Conservation (phyloP, 1,140 invertebrate genomes). For the Saccostrea glomerata region DNA sequence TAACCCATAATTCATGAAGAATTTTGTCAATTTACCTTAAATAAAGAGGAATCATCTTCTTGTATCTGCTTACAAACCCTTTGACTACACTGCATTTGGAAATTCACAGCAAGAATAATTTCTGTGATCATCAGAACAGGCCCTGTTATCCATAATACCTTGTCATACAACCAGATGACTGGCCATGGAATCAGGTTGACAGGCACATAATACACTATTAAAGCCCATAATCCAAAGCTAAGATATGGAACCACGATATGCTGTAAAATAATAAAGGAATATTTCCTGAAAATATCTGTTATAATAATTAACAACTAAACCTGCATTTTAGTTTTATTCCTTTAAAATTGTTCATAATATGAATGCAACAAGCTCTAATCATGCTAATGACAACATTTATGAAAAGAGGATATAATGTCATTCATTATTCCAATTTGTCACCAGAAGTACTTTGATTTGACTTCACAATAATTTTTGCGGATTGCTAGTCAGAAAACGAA, state of each 20-base stretch:
- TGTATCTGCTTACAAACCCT: constrained; percentile 56
- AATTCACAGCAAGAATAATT: constrained; percentile 60
- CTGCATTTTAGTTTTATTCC: too few species aligned
- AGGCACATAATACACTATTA: constrained; percentile 57
- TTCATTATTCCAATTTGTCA: too few species aligned
- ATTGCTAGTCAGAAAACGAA: too few species aligned
- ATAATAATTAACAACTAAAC: too few species aligned
- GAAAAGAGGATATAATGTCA: too few species aligned
- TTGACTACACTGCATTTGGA: constrained; percentile 64
- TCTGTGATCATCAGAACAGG: constrained; percentile 61
- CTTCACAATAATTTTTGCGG: too few species aligned
- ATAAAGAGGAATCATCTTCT: constrained; percentile 55
- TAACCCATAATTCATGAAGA: neutral
- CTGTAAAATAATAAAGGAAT: constrained; percentile 54
- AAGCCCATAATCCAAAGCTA: constrained; percentile 52
- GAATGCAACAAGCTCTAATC: too few species aligned
- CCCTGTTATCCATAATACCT: constrained; percentile 62
- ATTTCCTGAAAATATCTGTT: neutral
- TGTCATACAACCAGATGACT: constrained; percentile 63
- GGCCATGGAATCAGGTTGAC: constrained; percentile 62
- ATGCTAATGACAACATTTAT: too few species aligned
- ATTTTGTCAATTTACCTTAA: constrained; percentile 45
- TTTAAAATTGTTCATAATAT: too few species aligned
- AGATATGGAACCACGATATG: constrained; percentile 58
- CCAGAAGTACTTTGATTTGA: too few species aligned